Evolutionary conservation across 2,113 vertebrate genomes (phyloP).

Genomic region (Dolichotis patagonum): DNA sequence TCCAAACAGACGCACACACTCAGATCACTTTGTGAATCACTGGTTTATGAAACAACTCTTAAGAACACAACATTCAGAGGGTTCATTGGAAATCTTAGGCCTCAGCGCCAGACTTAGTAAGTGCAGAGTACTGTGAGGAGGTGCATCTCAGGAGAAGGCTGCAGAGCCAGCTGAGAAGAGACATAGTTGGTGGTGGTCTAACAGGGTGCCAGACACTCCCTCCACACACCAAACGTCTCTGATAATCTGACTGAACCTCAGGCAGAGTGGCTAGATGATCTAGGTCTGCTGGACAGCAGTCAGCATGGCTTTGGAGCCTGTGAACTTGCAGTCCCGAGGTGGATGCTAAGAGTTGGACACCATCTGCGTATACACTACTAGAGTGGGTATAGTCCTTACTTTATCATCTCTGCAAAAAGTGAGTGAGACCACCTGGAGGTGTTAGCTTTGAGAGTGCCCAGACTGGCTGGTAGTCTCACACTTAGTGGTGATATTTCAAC

Average conservation of each 20-base stretch:
- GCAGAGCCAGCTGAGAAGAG: neutral
- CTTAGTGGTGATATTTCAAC: neutral
- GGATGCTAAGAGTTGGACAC: neutral
- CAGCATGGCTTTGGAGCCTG: neutral
- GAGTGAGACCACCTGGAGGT: neutral
- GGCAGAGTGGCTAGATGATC: neutral
- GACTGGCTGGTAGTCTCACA: neutral
- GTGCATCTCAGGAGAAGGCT: neutral
- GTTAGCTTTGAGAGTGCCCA: neutral
- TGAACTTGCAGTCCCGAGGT: neutral
- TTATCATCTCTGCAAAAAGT: neutral
- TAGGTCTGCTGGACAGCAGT: neutral
- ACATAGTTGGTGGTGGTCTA: neutral
- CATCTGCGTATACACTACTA: neutral
- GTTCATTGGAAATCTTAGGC: too few relatives aligned
- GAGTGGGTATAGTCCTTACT: neutral
- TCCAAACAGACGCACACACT: neutral
- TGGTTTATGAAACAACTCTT: neutral
- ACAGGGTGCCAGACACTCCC: neutral
- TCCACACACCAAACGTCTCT: neutral
- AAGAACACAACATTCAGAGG: neutral
- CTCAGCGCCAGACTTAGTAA: neutral
- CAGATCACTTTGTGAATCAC: neutral
- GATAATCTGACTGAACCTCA: neutral
- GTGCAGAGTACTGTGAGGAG: neutral